phyloP scores from a whole-genome alignment of 2,797 vertebrate genomes.

The Florisuga fusca region DNA sequence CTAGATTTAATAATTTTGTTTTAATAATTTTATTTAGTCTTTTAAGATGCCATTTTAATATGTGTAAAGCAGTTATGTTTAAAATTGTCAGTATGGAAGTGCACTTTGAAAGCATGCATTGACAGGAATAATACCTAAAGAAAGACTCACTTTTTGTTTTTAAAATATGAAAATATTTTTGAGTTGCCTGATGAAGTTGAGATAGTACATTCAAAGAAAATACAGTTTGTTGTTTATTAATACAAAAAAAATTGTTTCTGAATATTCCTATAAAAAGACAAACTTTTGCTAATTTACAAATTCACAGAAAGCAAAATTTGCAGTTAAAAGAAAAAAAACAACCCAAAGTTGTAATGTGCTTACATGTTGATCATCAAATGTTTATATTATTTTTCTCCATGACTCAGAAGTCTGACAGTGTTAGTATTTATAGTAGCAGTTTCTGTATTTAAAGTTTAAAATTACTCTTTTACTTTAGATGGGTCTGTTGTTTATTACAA shows the following conservation, averaged over 20 bases:
- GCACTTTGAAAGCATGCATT: not conserved
- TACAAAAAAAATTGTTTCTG: not conserved
- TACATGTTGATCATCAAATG: not conserved
- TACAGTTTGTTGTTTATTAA: not conserved
- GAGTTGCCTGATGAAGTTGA: not conserved
- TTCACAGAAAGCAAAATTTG: not conserved
- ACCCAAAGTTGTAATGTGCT: not conserved
- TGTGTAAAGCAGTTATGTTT: not conserved
- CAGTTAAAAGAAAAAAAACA: not conserved
- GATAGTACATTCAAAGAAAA: not conserved
- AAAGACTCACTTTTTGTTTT: not conserved
- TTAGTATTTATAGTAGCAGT: not conserved
- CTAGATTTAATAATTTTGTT: not conserved
- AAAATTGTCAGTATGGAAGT: not conserved
- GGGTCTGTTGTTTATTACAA: not conserved
- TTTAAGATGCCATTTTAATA: not conserved
- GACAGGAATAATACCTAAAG: not conserved
- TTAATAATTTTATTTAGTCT: not conserved
- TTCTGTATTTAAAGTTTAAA: not conserved
- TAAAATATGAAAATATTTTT: not conserved
- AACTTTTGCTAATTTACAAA: not conserved
- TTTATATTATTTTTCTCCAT: not conserved
- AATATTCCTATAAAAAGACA: not conserved
- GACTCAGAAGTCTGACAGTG: not conserved
- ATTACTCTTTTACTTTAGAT: not conserved